Conservation (phyloP, 1,140 invertebrate species). For the Notospermus geniculatus region DNA sequence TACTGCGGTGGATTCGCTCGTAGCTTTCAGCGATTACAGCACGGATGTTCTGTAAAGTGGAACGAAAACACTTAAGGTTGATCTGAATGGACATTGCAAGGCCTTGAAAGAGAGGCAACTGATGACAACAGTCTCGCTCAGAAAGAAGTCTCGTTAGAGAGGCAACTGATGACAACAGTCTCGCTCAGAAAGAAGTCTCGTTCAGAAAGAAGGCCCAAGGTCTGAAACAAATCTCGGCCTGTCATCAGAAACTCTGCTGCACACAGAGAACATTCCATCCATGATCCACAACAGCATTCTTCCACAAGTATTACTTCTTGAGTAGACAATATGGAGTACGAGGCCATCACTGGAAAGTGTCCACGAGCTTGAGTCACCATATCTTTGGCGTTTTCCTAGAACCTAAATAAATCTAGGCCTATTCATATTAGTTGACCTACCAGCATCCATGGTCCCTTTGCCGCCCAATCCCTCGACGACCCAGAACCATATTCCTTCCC, state of each 20-base stretch:
- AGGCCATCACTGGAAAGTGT: no score
- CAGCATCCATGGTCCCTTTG: conserved; percentile 92
- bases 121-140: not conserved
- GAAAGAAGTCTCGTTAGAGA: not conserved
- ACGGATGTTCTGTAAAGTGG: conserved; percentile 50
- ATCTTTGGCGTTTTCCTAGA: no score
- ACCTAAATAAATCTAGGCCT: not conserved
- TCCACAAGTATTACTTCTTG: no score
- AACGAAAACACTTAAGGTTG: no score
- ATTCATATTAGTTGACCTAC: conserved; percentile 59
- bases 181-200: no score
- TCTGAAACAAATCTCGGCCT: no score
- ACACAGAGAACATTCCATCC: no score
- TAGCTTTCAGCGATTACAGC: conserved; percentile 97
- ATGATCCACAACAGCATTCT: no score
- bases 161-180: not conserved
- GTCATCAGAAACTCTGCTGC: no score
- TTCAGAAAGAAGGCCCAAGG: no score
- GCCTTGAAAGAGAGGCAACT: conserved; percentile 3
- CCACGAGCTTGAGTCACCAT: no score
- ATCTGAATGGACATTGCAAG: not conserved
- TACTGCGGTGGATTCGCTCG: conserved; percentile 95
- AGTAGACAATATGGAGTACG: no score
- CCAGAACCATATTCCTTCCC: conserved; percentile 98
- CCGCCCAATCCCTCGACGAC: conserved; percentile 94